Evolutionary conservation across 2,797 vertebrate genomes (phyloP), one percentile per base, ranked within the genome.

Genomic region (Poecile montanus): DNA sequence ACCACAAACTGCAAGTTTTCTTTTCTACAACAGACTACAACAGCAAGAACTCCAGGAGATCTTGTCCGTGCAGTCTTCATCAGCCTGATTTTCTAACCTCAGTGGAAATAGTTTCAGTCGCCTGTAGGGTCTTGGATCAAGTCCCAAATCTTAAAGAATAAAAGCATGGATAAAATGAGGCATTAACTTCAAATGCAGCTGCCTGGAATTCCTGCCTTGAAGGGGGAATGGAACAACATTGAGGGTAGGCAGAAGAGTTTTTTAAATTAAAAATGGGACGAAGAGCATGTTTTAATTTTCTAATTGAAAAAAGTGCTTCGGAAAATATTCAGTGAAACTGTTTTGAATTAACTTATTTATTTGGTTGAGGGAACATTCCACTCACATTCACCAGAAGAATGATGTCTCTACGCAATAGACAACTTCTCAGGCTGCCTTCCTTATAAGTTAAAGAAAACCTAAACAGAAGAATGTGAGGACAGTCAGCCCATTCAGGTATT

Each of bases 301-400:
- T 81, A 82, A 96, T 30, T 85, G 36, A 60, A 81, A 36, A 57
- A 71, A 78, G 21, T 20, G 14, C 45, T 74, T 72, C 2, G 54
- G 80, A 96, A 95, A 95, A 75, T 72, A 70, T 47, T 71, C 45
- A 48, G 21, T 60, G 70, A 87, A 94, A 93, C 84, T 92, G 91
- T 94, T 95, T 94, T 54, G 53, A 91, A 94, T 95, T 97, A 96
- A 84, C 80, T 94, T 90, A 88, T 86, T 97, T 93, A 90, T 82
- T 51, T 50, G 73, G 73, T 88, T 19, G 40, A 63, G 51, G 73
- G 72, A 95, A 91, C 53, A 76, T 89, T 89, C 57, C 45, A 48
- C 45, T 88, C 61, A 54, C 53, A 61, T 84, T 80, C 67, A 87
- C 51, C 3, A 0, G n/a, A 82, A 89, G 44, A 96, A 88, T 22